A percentile compares a stretch with the other conserved stretches of the same genome.
phyloP scores from a whole-genome alignment of 2,888 invertebrate genomes.

The Hecatera dysodea region DNA sequence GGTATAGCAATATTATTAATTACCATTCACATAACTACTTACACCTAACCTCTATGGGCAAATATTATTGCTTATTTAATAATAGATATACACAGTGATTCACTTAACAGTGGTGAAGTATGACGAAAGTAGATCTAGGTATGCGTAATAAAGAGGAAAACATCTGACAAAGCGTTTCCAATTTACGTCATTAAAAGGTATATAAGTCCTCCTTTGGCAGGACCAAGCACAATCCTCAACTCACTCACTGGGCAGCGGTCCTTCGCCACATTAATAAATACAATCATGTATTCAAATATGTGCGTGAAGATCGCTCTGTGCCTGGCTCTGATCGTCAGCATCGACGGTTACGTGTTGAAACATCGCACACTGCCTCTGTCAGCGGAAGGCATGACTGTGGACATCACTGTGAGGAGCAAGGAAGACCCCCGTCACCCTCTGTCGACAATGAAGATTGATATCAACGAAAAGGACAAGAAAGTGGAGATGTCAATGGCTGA shows the following conservation, averaged over 20 bases:
- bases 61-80: neutral
- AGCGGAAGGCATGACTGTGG: slow-evolving; percentile 62
- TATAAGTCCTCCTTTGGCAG: slow-evolving; percentile 22
- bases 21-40: too few species aligned
- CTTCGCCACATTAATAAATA: slow-evolving; percentile 56
- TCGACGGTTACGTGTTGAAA: slow-evolving; percentile 60
- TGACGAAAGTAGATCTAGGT: slow-evolving; percentile 1
- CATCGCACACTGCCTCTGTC: slow-evolving; percentile 54
- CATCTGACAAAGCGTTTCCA: neutral
- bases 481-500: slow-evolving; percentile 39
- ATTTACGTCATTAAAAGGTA: slow-evolving; percentile 43
- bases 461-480: slow-evolving; percentile 44
- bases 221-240: slow-evolving; percentile 30
- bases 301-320: slow-evolving; percentile 59
- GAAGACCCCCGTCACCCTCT: slow-evolving; percentile 31
- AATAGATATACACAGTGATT: neutral
- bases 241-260: slow-evolving; percentile 17
- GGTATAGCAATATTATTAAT: too few species aligned
- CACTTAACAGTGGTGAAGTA: neutral
- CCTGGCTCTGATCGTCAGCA: slow-evolving; percentile 55
- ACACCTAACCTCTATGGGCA: neutral
- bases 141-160: slow-evolving; percentile 19
- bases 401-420: slow-evolving; percentile 60
- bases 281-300: slow-evolving; percentile 59
- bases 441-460: slow-evolving; percentile 56